A percentile compares a stretch with the other conserved stretches of the same genome.
phyloP scores from a whole-genome alignment of 2,113 vertebrate genomes.

The Porphyrio hochstetteri region DNA sequence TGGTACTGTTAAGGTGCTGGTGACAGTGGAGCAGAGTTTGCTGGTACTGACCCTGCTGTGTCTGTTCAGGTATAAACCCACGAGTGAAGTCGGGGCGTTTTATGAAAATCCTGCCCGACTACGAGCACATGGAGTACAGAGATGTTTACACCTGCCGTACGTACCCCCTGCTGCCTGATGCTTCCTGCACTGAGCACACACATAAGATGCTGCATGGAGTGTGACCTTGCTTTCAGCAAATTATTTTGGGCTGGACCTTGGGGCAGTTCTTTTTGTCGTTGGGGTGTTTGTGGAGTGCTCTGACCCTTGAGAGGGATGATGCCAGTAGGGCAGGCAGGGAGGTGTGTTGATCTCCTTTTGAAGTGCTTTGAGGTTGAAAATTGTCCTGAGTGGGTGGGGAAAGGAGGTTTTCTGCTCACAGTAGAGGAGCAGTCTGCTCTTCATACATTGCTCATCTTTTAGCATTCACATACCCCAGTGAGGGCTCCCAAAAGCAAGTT shows the following conservation, averaged over 20 bases:
- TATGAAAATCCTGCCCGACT: slow-evolving; percentile 94
- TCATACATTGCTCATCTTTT: not conserved
- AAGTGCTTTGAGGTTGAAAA: not conserved
- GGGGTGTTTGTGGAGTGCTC: rapidly evolving
- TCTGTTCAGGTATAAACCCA: slow-evolving; percentile 91
- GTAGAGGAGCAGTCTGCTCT: not conserved
- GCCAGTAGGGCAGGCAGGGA: not conserved
- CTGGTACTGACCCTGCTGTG: slow-evolving; percentile 72
- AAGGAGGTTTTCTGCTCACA: not conserved
- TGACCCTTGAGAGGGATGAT: rapidly evolving
- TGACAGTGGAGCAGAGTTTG: not conserved
- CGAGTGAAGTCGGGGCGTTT: slow-evolving; percentile 92
- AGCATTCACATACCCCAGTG: not conserved
- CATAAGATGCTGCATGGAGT: slow-evolving; percentile 58
- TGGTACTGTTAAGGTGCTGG: not conserved
- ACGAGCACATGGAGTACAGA: slow-evolving; percentile 92
- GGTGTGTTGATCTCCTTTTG: not conserved
- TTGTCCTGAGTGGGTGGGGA: not conserved
- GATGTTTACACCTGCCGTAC: slow-evolving; percentile 92
- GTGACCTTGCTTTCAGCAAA: not conserved
- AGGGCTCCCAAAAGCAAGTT: not conserved
- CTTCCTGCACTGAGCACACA: slow-evolving; percentile 48
- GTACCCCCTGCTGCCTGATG: slow-evolving; percentile 72
- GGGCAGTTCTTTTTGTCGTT: not conserved
- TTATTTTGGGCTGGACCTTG: not conserved